phyloP scores from a whole-genome alignment of 2,797 vertebrate genomes.

The Amniataba percoides region DNA sequence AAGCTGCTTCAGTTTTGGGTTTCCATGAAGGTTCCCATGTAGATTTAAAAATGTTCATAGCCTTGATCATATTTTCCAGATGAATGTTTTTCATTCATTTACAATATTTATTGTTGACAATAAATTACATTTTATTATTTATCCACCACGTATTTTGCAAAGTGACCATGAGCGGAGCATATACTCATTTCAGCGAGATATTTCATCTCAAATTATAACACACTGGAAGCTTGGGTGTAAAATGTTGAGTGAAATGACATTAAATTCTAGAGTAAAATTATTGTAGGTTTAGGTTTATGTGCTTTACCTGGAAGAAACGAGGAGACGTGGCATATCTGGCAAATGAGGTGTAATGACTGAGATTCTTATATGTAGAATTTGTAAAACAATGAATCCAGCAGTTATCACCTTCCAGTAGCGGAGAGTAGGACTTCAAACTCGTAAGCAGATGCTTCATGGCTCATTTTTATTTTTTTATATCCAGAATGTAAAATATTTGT shows the following conservation, averaged over 20 bases:
- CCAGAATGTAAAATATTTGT: not conserved
- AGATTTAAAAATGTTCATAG: not conserved
- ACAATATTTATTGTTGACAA: not conserved
- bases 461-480: constrained; percentile 2
- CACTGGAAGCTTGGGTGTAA: not conserved
- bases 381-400: constrained; percentile 2
- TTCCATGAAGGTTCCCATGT: not conserved
- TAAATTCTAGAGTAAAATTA: not conserved
- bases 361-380: constrained; percentile 13
- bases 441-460: not conserved
- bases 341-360: not conserved
- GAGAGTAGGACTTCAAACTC: constrained; percentile 8
- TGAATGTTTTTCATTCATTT: not conserved
- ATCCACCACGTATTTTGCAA: not conserved
- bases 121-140: not conserved
- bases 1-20: not conserved
- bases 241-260: not conserved
- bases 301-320: not conserved
- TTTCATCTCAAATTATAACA: constrained; percentile 4
- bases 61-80: not conserved
- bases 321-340: not conserved
- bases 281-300: not conserved
- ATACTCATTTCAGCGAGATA: not conserved
- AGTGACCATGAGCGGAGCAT: not conserved
- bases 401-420: constrained; percentile 4